These are phyloP conservation scores for Dryadula phaetusa DNA, from an alignment of 2,888 invertebrate genomes.

Conservation along the genomic window DNA sequence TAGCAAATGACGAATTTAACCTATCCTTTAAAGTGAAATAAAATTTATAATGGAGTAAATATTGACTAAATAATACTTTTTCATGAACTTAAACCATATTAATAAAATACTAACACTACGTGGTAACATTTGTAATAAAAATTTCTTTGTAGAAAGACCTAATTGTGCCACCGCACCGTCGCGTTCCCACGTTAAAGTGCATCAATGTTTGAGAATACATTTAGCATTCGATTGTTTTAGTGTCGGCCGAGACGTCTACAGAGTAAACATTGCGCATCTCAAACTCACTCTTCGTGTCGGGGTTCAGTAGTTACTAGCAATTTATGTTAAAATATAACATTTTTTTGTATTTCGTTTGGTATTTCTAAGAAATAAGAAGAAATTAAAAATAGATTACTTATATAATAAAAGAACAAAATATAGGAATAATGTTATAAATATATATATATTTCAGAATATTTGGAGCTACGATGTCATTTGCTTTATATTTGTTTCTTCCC, in stretches of 20 bases:
- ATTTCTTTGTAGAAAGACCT: slow-evolving; percentile 55
- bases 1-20: slow-evolving; percentile 35
- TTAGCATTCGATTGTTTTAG: slow-evolving; percentile 85
- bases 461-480: slow-evolving; percentile 23
- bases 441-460: neutral
- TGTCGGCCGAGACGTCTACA: slow-evolving; percentile 76
- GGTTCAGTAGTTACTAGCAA: slow-evolving; percentile 9
- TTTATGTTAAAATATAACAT: neutral
- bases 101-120: neutral
- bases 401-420: neutral
- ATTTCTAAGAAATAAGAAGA: neutral
- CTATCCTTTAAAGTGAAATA: neutral
- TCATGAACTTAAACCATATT: neutral
- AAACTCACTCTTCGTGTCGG: slow-evolving; percentile 45
- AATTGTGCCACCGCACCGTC: slow-evolving; percentile 78
- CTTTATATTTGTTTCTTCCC: slow-evolving; percentile 35
- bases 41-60: neutral
- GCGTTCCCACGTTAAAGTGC: slow-evolving; percentile 82
- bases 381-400: neutral
- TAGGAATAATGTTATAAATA: neutral
- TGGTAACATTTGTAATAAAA: slow-evolving; percentile 25
- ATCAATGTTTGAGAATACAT: slow-evolving; percentile 78
- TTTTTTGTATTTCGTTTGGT: neutral
- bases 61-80: neutral
- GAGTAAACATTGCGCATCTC: slow-evolving; percentile 77